Evolutionary conservation across 1,140 invertebrate genomes (phyloP).

Genomic region (Leguminivora glycinivorella): DNA sequence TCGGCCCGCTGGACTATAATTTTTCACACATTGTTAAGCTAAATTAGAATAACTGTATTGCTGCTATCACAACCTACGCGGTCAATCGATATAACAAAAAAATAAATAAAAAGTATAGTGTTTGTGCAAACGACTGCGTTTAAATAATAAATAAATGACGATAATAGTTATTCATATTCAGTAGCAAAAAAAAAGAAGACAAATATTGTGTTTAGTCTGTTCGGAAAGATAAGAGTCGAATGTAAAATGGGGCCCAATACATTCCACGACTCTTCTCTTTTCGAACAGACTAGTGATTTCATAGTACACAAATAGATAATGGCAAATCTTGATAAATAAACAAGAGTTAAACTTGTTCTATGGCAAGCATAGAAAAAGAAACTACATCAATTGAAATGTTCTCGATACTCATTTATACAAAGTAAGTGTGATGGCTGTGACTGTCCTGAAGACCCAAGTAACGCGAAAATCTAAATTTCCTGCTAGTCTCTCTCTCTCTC

Average conservation of each 20-base stretch:
- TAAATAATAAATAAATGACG: too few species aligned
- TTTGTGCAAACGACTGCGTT: background rate
- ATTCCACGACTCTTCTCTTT: too few species aligned
- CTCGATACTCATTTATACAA: background rate
- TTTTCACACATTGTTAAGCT: background rate
- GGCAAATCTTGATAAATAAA: background rate
- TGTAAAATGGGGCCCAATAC: too few species aligned
- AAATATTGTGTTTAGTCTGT: too few species aligned
- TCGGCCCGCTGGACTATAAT: background rate
- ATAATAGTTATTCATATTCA: too few species aligned
- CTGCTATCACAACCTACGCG: constrained; percentile 19
- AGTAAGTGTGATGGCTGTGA: too few species aligned
- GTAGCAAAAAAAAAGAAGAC: too few species aligned
- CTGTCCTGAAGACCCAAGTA: too few species aligned
- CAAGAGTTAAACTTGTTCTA: constrained; percentile 15
- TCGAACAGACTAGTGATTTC: too few species aligned
- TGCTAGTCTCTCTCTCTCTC: too few species aligned
- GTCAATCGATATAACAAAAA: background rate
- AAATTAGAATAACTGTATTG: background rate
- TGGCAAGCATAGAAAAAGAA: constrained; percentile 13
- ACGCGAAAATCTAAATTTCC: too few species aligned
- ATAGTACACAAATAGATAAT: background rate
- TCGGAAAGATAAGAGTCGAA: too few species aligned
- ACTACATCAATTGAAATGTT: background rate
- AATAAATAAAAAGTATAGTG: background rate